Evolutionary conservation across 2,888 invertebrate genomes (phyloP), one percentile per base, ranked within the genome.

Genomic region (Coelopa pilipes): DNA sequence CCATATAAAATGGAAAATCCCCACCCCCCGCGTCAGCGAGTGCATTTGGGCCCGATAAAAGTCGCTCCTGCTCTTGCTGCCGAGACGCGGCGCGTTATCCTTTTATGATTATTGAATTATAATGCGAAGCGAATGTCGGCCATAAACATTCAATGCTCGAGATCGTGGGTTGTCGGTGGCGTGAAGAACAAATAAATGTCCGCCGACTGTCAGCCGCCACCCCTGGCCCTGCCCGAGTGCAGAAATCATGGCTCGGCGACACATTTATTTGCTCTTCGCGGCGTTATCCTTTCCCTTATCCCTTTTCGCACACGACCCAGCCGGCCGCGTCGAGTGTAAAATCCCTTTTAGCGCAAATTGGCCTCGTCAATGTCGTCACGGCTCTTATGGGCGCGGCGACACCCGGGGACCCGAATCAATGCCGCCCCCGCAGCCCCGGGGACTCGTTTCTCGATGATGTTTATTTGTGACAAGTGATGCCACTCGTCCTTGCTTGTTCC

Each of bases 51-150:
- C 34, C 4, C 34, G 34, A 34, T 34, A 34, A 69, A 73, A 68
- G 24, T 55, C 66, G 75, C n/a, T n/a, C n/a, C n/a, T n/a, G n/a
- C n/a, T n/a, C n/a, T n/a, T n/a, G n/a, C n/a, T n/a, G n/a, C n/a
- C n/a, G n/a, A n/a, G n/a, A 72, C 72, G 76, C 76, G 77, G 76
- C 76, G 63, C 74, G 73, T 73, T 65, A 75, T 76, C 74, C 11
- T 81, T 82, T 84, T 85, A 85, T 85, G 81, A 80, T 85, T 84
- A 85, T 84, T 83, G 84, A 84, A 84, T 83, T 82, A 82, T 85
- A 85, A 84, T 85, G 83, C 84, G 81, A 79, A 81, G 80, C 82
- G 81, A 84, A 84, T 83, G 80, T 79, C 72, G 69, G 78, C 78
- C 78, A 84, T 81, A 80, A 82, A 80, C 79, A 82, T 82, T 82